phyloP scores from a whole-genome alignment of 2,888 invertebrate genomes.

The Apocheima hispidaria region DNA sequence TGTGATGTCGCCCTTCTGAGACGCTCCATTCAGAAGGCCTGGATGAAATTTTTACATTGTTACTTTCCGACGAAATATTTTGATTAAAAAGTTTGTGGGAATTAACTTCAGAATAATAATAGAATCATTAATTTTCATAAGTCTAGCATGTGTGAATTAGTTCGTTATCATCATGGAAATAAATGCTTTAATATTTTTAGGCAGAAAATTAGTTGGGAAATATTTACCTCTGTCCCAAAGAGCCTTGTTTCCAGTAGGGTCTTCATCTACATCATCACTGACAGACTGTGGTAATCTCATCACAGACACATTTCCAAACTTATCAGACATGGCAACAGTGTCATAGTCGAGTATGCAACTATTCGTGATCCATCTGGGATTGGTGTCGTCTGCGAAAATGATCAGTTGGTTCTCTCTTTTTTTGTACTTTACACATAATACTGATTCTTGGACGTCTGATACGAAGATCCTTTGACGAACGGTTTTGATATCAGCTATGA shows the following conservation, averaged over 20 bases:
- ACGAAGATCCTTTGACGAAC: slow-evolving; percentile 98
- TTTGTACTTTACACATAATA: slow-evolving; percentile 98
- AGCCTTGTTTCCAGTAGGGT: slow-evolving; percentile 99
- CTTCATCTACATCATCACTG: slow-evolving; percentile 99
- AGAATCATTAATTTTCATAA: slow-evolving; percentile 82
- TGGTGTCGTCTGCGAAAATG: slow-evolving; percentile 99
- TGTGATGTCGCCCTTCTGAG: slow-evolving; percentile 97
- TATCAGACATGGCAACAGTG: slow-evolving; percentile 98
- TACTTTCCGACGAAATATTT: neutral
- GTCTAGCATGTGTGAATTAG: slow-evolving; percentile 85
- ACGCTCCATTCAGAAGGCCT: slow-evolving; percentile 97
- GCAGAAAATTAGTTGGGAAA: neutral
- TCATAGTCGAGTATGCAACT: slow-evolving; percentile 97
- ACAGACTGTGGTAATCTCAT: slow-evolving; percentile 96
- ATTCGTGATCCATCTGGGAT: slow-evolving; percentile 97
- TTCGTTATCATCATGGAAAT: slow-evolving; percentile 69
- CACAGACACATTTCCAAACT: slow-evolving; percentile 98
- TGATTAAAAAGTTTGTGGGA: neutral
- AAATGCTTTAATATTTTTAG: neutral
- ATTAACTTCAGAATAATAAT: slow-evolving; percentile 58
- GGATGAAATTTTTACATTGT: slow-evolving; percentile 44
- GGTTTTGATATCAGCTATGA: slow-evolving; percentile 96
- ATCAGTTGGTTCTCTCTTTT: slow-evolving; percentile 98
- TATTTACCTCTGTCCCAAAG: slow-evolving; percentile 93
- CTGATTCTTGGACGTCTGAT: slow-evolving; percentile 98